Conservation (phyloP, 2,888 invertebrate genomes). For the Cheilosia scutellata region DNA sequence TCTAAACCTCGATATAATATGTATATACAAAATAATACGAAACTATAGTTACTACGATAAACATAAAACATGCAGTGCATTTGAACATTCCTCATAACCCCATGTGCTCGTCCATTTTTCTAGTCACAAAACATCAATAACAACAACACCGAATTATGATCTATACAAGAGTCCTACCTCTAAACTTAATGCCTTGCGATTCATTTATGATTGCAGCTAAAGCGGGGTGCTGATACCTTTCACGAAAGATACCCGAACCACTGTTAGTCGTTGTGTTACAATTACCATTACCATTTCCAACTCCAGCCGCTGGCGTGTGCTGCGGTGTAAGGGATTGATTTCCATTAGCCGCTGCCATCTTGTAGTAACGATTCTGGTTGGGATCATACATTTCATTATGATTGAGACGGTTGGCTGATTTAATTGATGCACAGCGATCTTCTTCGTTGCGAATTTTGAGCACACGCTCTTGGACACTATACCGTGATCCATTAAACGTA, state of each 20-base stretch:
- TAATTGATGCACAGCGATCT: constrained; percentile 82
- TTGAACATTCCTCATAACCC: constrained; percentile 13
- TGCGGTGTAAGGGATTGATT: constrained; percentile 80
- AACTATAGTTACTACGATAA: neutral
- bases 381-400: constrained; percentile 82
- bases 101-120: constrained; percentile 77
- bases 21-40: no score
- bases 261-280: constrained; percentile 78
- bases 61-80: constrained; percentile 67
- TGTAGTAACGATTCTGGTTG: constrained; percentile 83
- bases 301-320: constrained; percentile 79
- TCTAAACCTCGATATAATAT: no score
- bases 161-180: constrained; percentile 79
- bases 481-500: constrained; percentile 81
- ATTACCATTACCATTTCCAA: constrained; percentile 79
- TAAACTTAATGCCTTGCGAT: constrained; percentile 83
- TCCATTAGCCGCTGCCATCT: constrained; percentile 76
- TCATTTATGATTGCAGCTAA: constrained; percentile 84
- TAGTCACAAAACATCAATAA: constrained; percentile 83
- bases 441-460: constrained; percentile 83
- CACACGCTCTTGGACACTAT: constrained; percentile 83
- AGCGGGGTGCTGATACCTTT: constrained; percentile 83
- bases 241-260: constrained; percentile 82
- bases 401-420: constrained; percentile 81
- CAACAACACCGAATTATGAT: constrained; percentile 70